Base-by-base conservation (phyloP, 2,113 vertebrate species). In the Chascanopsetta lugubris region DNA sequence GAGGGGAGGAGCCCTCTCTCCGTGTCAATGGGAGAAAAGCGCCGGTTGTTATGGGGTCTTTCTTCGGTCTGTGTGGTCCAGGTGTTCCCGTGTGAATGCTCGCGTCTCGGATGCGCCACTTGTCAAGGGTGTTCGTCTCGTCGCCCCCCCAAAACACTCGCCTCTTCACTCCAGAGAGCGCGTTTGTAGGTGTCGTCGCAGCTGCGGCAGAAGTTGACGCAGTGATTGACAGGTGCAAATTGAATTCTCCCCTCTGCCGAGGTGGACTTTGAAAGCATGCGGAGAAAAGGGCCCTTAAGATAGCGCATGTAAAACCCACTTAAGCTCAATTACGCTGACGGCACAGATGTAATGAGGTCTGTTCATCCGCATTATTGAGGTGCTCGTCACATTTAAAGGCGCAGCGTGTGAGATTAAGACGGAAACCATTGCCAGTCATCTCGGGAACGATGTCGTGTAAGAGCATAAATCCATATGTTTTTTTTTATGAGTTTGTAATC, bases 151-250 rank as follows among this genome's bases (percentile, higher is more conserved):
- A n/a, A n/a, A 8, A 25, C 30, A 65, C 58, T 18, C 38, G 45
- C 45, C 51, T 72, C 66, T 76, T 78, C 48, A 68, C 54, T 42
- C 40, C n/a, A 4, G 67, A 70, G 29, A 51, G 49, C 49, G 18
- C 45, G 18, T 67, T 27, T 56, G 26, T 30, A 26, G 66, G 8
- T 8, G 26, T 29, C 29, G 22, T 61, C 27, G 3, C 43, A 32
- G 24, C 42, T 10, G 25, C 3, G 18, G 61, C 66, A 63, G 75
- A 62, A 53, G 61, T 60, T 4, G 0, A 30, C 18, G 3, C 7
- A 0, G 27, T 64, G 81, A 85, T 26, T 75, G 77, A 77, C 62
- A 61, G 61, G 70, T 63, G 68, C 65, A 70, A 80, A 80, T 78
- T 69, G 49, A 78, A 69, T 64, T 40, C 9, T 63, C 34, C 20